Base-by-base conservation (phyloP, 1,140 invertebrate species). In the Caenorhabditis briggsae region DNA sequence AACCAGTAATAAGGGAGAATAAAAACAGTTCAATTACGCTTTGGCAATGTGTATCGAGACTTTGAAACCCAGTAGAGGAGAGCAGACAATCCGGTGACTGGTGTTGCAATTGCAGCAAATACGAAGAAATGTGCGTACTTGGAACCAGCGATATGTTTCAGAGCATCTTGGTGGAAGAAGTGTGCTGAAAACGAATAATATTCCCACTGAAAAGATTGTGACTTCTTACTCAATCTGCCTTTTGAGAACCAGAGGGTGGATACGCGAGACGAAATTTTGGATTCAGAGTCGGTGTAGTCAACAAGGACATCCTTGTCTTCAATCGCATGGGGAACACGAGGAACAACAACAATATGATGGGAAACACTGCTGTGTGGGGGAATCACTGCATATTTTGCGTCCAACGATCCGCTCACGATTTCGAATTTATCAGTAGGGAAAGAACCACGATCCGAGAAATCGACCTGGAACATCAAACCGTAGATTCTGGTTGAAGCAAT, bases 381-480 rank as follows among this genome's bases (percentile, higher is more conserved):
- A 78, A 78, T 78, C 46, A 23, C 46, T 9, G 70, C 46, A 11
- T 50, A 78, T 5, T 23, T 50, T 14, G 46, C n/a, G 7, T 23
- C 14, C 23, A 14, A 12, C 5, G 70, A 78, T 23, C 70, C 70
- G 20, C 14, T 50, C 43, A 78, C 1, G 18, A 78, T 53, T 18
- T 53, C 46, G 46, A 78, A 78, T n/a, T n/a, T 46, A 23, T 78
- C 70, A 18, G 70, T 78, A 18, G 70, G 70, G 70, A 78, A 78
- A 23, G 70, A 78, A 16, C 20, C 46, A 9, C n/a, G 46, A 50
- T 78, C 70, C 11, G 46, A 53, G 9, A 78, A n/a, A 8, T 50
- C 70, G 3, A 78, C 70, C 70, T 78, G 46, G 23, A 78, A 78
- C 11, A 33, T 33, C 61, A 64, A 64, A 9, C 23, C 41, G 16